phyloP scores from a whole-genome alignment of 2,888 invertebrate genomes.

The Tuberolachnus salignus region DNA sequence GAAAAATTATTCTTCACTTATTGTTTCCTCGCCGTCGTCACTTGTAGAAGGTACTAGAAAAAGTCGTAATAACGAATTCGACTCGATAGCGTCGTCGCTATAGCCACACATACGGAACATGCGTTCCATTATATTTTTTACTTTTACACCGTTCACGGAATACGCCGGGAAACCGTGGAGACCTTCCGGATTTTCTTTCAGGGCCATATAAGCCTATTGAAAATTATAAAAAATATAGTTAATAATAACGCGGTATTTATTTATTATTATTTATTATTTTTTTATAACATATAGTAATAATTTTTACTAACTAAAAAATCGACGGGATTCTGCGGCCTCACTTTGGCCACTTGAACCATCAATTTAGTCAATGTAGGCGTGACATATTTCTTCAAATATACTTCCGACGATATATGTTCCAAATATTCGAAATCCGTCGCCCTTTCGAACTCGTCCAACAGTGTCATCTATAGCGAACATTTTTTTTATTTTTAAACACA shows the following conservation, averaged over 20 bases:
- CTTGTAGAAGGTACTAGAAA: not conserved
- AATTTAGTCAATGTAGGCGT: slow-evolving; percentile 16
- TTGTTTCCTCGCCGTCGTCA: not conserved
- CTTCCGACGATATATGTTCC: not conserved
- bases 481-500: not conserved
- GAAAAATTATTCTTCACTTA: not conserved
- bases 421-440: not conserved
- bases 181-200: slow-evolving; percentile 32
- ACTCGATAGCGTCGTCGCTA: not conserved
- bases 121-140: not conserved
- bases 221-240: not conserved
- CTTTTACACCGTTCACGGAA: not conserved
- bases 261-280: not conserved
- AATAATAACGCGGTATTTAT: not conserved
- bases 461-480: slow-evolving; percentile 8
- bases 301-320: slow-evolving; percentile 22
- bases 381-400: slow-evolving; percentile 32
- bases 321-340: slow-evolving; percentile 14
- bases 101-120: not conserved
- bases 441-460: slow-evolving; percentile 24
- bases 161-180: not conserved
- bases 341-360: slow-evolving; percentile 31
- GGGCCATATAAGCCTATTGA: slow-evolving; percentile 9
- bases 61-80: not conserved
- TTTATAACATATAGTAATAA: not conserved